Percentiles rank a stretch among this genome's conserved stretches.
phyloP scores from a whole-genome alignment of 2,797 vertebrate genomes.

The Nasua narica region DNA sequence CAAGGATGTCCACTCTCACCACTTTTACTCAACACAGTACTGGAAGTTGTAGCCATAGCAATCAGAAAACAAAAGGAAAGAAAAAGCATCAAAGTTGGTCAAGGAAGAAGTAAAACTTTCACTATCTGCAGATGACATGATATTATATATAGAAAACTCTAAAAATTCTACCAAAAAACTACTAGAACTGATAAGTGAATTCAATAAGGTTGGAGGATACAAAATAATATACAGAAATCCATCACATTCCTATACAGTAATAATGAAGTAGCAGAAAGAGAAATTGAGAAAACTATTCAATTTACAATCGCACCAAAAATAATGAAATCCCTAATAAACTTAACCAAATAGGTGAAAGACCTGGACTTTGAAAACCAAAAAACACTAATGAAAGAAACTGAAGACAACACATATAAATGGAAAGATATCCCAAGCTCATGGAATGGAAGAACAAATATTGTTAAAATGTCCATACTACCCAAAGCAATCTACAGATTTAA shows the following conservation, averaged over 20 bases:
- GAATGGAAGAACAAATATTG: neutral
- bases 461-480: neutral
- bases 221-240: neutral
- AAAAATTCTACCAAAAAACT: neutral
- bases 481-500: neutral
- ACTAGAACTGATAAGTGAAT: neutral
- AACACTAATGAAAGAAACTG: neutral
- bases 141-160: neutral
- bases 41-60: neutral
- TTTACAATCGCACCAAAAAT: neutral
- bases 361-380: neutral
- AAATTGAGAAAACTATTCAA: neutral
- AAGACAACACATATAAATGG: neutral
- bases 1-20: neutral
- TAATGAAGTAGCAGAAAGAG: neutral
- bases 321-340: neutral
- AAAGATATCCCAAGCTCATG: neutral
- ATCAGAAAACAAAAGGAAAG: neutral
- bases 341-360: neutral
- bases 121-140: neutral
- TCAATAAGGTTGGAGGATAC: neutral
- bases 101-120: neutral
- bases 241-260: neutral
- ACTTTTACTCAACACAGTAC: neutral
- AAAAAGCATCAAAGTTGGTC: neutral